These are phyloP conservation scores for Tiliacea aurago DNA, from an alignment of 2,888 invertebrate genomes.

Conservation along the genomic window DNA sequence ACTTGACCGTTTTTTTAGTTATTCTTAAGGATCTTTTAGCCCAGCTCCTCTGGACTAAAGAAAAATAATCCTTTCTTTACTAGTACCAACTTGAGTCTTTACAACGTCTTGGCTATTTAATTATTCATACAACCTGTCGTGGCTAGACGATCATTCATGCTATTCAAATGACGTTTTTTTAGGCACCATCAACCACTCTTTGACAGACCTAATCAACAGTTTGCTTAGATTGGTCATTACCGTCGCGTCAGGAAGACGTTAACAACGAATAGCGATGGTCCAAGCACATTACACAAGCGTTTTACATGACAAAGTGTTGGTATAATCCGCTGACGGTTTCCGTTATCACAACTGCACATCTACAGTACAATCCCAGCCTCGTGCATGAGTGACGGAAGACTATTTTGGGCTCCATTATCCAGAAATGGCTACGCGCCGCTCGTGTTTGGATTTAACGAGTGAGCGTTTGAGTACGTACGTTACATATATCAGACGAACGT, in stretches of 20 bases:
- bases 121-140: slow-evolving; percentile 1
- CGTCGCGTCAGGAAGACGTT: slow-evolving; percentile 14
- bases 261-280: slow-evolving; percentile 19
- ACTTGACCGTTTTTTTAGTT: background rate
- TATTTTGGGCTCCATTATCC: slow-evolving; percentile 88
- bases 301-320: slow-evolving; percentile 23
- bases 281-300: slow-evolving; percentile 29
- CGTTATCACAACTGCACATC: slow-evolving; percentile 63
- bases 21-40: background rate
- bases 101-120: background rate
- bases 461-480: slow-evolving; percentile 71
- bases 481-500: slow-evolving; percentile 57
- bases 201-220: slow-evolving; percentile 39
- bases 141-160: slow-evolving; percentile 45
- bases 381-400: slow-evolving; percentile 82
- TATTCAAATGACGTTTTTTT: slow-evolving; percentile 29
- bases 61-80: background rate
- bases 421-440: slow-evolving; percentile 84
- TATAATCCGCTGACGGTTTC: slow-evolving; percentile 38
- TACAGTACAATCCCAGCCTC: slow-evolving; percentile 72
- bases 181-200: slow-evolving; percentile 22
- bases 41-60: background rate
- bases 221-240: slow-evolving; percentile 30
- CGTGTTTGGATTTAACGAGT: slow-evolving; percentile 85
- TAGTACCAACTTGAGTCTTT: too few species aligned